A percentile compares a stretch with the other conserved stretches of the same genome.
Conservation (phyloP, 2,888 invertebrate species). For the Parasteatoda lunata region DNA sequence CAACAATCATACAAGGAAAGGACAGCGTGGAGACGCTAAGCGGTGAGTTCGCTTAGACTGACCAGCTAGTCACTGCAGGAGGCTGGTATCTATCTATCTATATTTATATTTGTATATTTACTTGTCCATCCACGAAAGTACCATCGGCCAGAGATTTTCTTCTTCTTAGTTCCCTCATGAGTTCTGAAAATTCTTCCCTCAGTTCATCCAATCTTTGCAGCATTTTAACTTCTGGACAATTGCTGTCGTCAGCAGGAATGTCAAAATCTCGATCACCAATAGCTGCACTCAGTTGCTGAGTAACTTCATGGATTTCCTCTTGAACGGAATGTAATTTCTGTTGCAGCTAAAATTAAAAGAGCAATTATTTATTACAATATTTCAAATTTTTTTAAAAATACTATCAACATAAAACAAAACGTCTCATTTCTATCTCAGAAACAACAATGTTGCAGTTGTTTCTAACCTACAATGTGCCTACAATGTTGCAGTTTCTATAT, state of each 20-base stretch:
- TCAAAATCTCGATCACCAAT: slow-evolving; percentile 20
- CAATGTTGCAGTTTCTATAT: too few species aligned
- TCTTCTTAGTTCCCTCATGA: slow-evolving; percentile 75
- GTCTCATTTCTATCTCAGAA: too few species aligned
- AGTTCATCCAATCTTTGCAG: slow-evolving; percentile 72
- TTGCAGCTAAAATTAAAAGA: slow-evolving; percentile 42
- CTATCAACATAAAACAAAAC: too few species aligned
- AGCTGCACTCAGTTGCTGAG: slow-evolving; percentile 69
- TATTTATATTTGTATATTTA: slow-evolving; percentile 7
- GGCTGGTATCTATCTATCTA: too few species aligned
- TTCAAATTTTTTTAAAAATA: too few species aligned
- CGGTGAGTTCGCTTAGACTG: too few species aligned
- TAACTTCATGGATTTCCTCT: slow-evolving; percentile 73
- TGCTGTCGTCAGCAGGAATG: background rate
- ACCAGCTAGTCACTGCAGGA: too few species aligned
- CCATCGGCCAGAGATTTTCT: slow-evolving; percentile 73
- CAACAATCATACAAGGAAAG: too few species aligned
- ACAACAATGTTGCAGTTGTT: too few species aligned
- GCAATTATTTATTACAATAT: too few species aligned
- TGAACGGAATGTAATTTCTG: slow-evolving; percentile 73
- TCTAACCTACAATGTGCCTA: too few species aligned
- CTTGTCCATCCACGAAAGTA: slow-evolving; percentile 70
- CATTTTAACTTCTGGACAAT: slow-evolving; percentile 69
- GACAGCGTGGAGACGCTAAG: too few species aligned
- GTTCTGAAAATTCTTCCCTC: slow-evolving; percentile 75